These are phyloP conservation scores for Drosophila yooni DNA, from an alignment of 2,888 invertebrate species.

Conservation along the genomic window DNA sequence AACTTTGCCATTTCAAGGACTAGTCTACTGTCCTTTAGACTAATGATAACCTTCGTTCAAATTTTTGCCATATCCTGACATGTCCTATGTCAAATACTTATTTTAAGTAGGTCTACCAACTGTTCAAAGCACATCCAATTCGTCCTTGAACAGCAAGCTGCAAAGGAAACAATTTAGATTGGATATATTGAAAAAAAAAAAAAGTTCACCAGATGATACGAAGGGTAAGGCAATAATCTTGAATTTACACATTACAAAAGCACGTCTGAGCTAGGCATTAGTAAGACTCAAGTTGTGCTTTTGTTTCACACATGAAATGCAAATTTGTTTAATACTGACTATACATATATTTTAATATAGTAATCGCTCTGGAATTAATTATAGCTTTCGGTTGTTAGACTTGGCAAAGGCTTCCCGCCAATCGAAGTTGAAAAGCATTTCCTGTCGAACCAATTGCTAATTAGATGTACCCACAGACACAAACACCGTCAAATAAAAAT, in stretches of 20 bases:
- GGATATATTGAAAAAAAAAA: not conserved
- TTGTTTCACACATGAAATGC: slow-evolving; percentile 15
- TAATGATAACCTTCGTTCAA: not conserved
- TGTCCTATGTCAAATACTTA: not conserved
- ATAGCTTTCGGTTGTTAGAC: slow-evolving; percentile 13
- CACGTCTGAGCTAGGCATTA: slow-evolving; percentile 38
- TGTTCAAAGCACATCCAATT: not conserved
- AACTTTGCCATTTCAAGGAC: not conserved
- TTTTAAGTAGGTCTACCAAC: not conserved
- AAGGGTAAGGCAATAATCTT: not conserved
- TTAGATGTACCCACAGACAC: slow-evolving; percentile 37
- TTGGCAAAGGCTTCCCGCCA: not conserved
- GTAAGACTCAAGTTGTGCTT: slow-evolving; percentile 22
- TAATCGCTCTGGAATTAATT: slow-evolving; percentile 16
- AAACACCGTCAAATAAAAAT: not conserved
- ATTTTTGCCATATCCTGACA: not conserved
- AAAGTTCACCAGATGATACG: not conserved
- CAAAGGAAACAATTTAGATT: not conserved
- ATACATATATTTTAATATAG: slow-evolving; percentile 11
- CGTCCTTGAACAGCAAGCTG: not conserved
- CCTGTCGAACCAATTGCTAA: slow-evolving; percentile 45
- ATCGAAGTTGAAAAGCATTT: slow-evolving; percentile 35
- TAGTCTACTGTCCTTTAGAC: no score
- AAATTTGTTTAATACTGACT: not conserved
- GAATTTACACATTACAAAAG: slow-evolving; percentile 15